phyloP scores from a whole-genome alignment of 2,797 vertebrate genomes.

The Pseudomugil gertrudae region DNA sequence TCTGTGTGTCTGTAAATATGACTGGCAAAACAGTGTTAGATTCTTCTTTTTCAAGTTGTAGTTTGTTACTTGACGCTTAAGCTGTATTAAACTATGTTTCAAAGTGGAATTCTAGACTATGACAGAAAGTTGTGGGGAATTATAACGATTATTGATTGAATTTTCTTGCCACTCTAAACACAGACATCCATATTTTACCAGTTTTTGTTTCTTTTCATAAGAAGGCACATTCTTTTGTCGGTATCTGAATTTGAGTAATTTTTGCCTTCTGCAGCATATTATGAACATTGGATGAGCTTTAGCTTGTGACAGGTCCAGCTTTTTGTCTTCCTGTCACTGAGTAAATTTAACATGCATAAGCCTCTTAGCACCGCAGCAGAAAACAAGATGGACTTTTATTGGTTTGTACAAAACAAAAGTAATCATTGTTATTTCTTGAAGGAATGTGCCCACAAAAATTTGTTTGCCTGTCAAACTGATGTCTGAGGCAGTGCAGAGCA shows the following conservation, averaged over 20 bases:
- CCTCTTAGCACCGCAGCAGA: constrained; percentile 62
- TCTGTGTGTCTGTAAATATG: constrained; percentile 6
- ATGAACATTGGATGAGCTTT: constrained; percentile 51
- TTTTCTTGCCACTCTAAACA: neutral
- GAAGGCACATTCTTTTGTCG: constrained; percentile 11
- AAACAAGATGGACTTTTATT: constrained; percentile 61
- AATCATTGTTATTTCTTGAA: constrained; percentile 64
- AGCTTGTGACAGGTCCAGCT: constrained; percentile 54
- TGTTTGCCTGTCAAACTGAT: constrained; percentile 68
- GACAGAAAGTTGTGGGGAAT: constrained; percentile 22
- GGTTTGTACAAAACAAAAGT: constrained; percentile 62
- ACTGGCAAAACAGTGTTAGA: constrained; percentile 9
- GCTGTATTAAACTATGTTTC: constrained; percentile 40
- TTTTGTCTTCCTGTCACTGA: constrained; percentile 54
- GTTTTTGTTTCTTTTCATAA: constrained; percentile 25
- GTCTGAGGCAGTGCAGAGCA: constrained; percentile 54
- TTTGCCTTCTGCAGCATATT: constrained; percentile 24
- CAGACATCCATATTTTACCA: constrained; percentile 1
- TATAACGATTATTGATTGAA: constrained; percentile 42
- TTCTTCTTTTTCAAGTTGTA: constrained; percentile 9
- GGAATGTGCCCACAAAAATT: constrained; percentile 55
- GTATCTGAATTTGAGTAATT: constrained; percentile 19
- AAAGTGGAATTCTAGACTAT: constrained; percentile 29
- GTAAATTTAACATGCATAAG: constrained; percentile 68
- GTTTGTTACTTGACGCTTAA: constrained; percentile 17